Evolutionary conservation across 2,113 vertebrate genomes (phyloP), one percentile per base, ranked within the genome.

Genomic region (Sisor rabdophorus): DNA sequence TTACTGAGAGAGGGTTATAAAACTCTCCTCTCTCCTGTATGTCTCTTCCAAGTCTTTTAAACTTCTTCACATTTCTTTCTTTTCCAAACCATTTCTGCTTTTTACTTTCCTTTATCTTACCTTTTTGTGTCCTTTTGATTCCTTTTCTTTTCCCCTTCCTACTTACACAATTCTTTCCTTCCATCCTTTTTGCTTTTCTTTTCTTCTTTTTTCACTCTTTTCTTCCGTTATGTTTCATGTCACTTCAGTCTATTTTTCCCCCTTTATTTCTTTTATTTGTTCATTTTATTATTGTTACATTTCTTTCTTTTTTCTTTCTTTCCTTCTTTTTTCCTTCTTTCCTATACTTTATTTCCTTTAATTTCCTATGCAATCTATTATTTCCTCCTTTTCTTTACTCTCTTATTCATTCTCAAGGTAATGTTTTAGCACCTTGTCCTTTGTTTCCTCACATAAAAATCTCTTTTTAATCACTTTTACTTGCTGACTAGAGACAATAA

Each of bases 1-100:
- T 24, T 52, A 54, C 76, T 56, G 28, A 26, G 30, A 56, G 76
- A 53, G 60, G 64, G 78, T 58, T 75, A n/a, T n/a, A n/a, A n/a
- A n/a, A n/a, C n/a, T 75, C 47, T 47, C 12, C 36, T 24, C 40
- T 47, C 4, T 0, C 1, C 17, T 61, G 19, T 63, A 20, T 63
- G 19, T 32, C 28, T 60, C 7, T 12, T 26, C 11, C 11, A 60
- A 60, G 15, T 30, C 1, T 32, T 61, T 53, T 52, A 9, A 16
- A 19, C 30, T 30, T 24, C 12, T 54, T 6, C 2, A 36, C 32
- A 36, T 36, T 36, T 2, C 1, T 16, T 59, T 11, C 54, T 3
- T 24, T 26, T 24, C 1, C 0, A 1, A 24, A 24, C 4, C 1
- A 10, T 54, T 13, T 11, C 11, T 58, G 12, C 24, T 1, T 22